Percentiles rank a stretch among this genome's conserved stretches.
phyloP scores from a whole-genome alignment of 2,888 invertebrate species.

The Cyrtodaria siliqua region DNA sequence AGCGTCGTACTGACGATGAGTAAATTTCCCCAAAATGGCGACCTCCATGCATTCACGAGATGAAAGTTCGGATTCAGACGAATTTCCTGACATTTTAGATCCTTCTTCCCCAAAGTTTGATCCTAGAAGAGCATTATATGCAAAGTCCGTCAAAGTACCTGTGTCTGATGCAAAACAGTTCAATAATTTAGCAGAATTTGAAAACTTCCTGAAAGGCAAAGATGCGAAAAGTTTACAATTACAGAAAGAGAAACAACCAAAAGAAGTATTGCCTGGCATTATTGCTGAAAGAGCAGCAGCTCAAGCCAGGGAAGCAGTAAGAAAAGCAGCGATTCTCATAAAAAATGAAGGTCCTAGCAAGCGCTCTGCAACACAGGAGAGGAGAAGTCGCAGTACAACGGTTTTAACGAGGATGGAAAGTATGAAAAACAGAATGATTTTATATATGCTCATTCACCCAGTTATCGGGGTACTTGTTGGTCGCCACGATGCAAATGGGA shows the following conservation, averaged over 20 bases:
- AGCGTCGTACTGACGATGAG: background rate
- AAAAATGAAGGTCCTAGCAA: conserved; percentile 44
- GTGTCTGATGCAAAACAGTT: conserved; percentile 67
- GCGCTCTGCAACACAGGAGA: conserved; percentile 35
- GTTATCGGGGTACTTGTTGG: no score
- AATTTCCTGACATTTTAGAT: conserved; percentile 62
- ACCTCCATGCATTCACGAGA: conserved; percentile 52
- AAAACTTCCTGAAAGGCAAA: conserved; percentile 64
- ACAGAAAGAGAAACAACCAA: conserved; percentile 23
- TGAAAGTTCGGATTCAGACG: conserved; percentile 31
- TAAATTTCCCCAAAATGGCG: conserved; percentile 68
- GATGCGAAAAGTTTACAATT: conserved; percentile 39
- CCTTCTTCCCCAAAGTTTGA: conserved; percentile 74
- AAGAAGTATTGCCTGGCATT: conserved; percentile 30
- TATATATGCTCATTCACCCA: no score
- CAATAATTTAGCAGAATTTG: conserved; percentile 75
- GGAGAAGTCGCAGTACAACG: conserved; percentile 45
- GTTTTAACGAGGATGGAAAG: conserved; percentile 75
- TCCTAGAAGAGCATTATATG: conserved; percentile 70
- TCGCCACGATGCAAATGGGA: no score
- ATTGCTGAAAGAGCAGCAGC: conserved; percentile 51
- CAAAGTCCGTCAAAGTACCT: conserved; percentile 64
- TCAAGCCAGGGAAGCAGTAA: conserved; percentile 56
- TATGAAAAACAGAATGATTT: no score
- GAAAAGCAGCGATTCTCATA: conserved; percentile 52